Evolutionary conservation across 2,888 invertebrate genomes (phyloP).

Genomic region (Nephrocerus scutellatus): DNA sequence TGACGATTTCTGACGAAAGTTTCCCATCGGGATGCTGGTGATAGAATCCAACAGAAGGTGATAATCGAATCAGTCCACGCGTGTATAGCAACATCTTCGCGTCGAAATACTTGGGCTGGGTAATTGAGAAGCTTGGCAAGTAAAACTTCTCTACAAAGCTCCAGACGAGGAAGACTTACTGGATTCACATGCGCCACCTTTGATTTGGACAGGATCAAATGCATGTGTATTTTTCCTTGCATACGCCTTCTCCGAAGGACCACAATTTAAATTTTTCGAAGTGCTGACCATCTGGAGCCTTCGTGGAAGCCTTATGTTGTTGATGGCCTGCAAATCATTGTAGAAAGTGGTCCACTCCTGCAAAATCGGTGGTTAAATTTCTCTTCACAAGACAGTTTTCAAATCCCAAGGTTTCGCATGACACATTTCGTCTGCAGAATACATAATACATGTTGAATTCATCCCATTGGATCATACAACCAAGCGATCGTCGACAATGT

Average conservation of each 20-base stretch:
- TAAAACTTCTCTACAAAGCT: constrained; percentile 8
- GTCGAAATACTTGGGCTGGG: no score
- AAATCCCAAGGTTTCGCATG: constrained; percentile 4
- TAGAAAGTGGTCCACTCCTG: constrained; percentile 3
- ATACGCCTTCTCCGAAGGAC: constrained; percentile 11
- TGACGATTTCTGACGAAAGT: constrained; percentile 4
- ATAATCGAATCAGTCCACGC: constrained; percentile 9
- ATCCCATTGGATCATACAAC: constrained; percentile 11
- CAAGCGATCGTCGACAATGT: constrained; percentile 6
- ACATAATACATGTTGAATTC: constrained; percentile 4
- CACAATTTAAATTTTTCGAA: constrained; percentile 10
- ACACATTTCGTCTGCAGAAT: constrained; percentile 3
- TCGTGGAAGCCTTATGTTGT: not conserved
- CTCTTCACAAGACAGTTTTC: constrained; percentile 3
- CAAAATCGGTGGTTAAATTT: not conserved
- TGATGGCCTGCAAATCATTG: constrained; percentile 1
- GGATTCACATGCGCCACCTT: constrained; percentile 8
- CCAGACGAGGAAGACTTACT: constrained; percentile 1
- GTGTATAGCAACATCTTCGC: not conserved
- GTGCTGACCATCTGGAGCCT: no score
- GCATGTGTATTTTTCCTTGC: not conserved
- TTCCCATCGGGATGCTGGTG: not conserved
- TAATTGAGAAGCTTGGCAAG: constrained; percentile 3
- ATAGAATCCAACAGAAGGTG: constrained; percentile 1
- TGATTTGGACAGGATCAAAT: constrained; percentile 5